These are phyloP conservation scores for Augochlora pura DNA, from an alignment of 1,140 invertebrate genomes.

Conservation along the genomic window DNA sequence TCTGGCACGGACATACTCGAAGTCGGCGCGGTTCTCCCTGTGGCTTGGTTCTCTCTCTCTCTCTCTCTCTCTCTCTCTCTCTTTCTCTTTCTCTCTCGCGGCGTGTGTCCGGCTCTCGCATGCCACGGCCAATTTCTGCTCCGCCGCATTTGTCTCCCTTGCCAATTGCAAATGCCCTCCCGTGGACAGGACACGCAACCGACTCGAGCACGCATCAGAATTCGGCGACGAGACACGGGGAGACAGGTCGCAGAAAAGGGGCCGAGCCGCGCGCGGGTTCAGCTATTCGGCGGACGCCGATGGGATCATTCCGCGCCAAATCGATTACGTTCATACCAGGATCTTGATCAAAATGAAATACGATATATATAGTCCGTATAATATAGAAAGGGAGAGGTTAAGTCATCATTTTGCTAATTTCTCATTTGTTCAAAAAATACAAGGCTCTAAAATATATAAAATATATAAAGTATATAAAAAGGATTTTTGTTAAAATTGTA, in stretches of 20 bases:
- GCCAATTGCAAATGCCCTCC: conserved; percentile 69
- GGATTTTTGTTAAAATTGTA: too few relatives aligned
- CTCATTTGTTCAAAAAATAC: too few relatives aligned
- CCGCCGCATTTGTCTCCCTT: conserved; percentile 76
- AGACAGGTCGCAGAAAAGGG: conserved; percentile 37
- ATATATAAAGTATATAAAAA: too few relatives aligned
- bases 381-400: too few relatives aligned
- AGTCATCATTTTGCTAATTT: too few relatives aligned
- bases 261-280: not conserved
- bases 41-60: conserved; percentile 10
- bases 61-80: conserved; percentile 3
- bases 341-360: too few relatives aligned
- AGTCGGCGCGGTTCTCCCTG: too few relatives aligned
- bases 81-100: not conserved
- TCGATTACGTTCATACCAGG: too few relatives aligned
- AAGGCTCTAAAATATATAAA: too few relatives aligned
- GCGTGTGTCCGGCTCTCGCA: conserved; percentile 42
- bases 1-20: conserved; percentile 62
- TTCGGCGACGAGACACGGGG: not conserved
- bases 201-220: conserved; percentile 8
- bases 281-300: too few relatives aligned
- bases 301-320: too few relatives aligned
- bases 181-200: conserved; percentile 29
- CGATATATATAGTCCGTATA: too few relatives aligned
- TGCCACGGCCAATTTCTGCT: conserved; percentile 75